A percentile compares a stretch with the other conserved stretches of the same genome.
phyloP scores from a whole-genome alignment of 2,113 vertebrate species.

The Hyaena hyaena region DNA sequence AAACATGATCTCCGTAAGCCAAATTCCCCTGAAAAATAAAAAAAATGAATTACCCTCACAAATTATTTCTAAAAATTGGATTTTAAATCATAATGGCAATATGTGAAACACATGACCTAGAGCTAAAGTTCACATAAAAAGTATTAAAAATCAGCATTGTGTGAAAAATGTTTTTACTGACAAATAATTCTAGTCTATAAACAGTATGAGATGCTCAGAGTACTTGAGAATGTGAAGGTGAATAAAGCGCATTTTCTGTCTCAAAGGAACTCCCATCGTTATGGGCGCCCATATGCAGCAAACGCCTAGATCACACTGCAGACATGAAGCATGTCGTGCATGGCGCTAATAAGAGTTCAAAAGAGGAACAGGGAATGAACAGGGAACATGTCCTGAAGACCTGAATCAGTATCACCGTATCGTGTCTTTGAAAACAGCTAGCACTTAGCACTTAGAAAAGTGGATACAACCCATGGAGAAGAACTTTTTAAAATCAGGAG shows the following conservation, averaged over 20 bases:
- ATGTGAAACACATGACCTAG: neutral
- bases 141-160: neutral
- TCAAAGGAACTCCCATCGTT: neutral
- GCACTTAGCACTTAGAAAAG: neutral
- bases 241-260: neutral
- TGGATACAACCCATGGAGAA: neutral
- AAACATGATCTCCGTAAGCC: conserved; percentile 90
- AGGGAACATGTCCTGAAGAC: neutral
- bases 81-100: conserved; percentile 40
- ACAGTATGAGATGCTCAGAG: neutral
- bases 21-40: conserved; percentile 90
- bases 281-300: neutral
- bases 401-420: neutral
- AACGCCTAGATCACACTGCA: neutral
- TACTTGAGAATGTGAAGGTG: neutral
- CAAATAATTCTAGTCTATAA: neutral
- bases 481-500: neutral
- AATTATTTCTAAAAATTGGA: conserved; percentile 2
- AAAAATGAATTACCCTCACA: neutral
- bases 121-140: neutral
- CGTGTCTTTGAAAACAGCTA: neutral
- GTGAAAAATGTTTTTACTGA: neutral
- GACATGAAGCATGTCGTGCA: neutral
- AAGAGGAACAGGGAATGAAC: neutral
- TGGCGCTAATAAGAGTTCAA: neutral